Evolutionary conservation across 2,888 invertebrate species (phyloP).

Genomic region (Leptopterna dolabrata): DNA sequence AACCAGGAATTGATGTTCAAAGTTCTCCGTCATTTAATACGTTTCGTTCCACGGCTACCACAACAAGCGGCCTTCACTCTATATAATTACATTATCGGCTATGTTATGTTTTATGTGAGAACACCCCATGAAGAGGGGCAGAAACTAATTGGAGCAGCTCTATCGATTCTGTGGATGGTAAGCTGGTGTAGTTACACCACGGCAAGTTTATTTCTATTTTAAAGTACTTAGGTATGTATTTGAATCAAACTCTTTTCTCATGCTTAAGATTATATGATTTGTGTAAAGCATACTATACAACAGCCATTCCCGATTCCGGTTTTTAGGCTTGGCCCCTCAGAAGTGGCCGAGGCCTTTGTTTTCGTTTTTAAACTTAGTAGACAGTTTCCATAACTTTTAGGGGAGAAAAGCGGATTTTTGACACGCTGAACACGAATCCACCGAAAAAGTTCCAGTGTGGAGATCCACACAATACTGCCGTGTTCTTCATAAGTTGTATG

Average conservation of each 20-base stretch:
- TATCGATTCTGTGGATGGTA: constrained; percentile 97
- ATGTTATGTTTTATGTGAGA: constrained; percentile 98
- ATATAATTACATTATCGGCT: constrained; percentile 98
- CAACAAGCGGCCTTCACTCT: constrained; percentile 98
- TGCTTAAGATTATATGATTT: too few relatives aligned
- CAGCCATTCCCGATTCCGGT: too few relatives aligned
- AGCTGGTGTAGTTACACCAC: constrained; percentile 58
- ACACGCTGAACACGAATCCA: too few relatives aligned
- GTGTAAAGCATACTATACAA: too few relatives aligned
- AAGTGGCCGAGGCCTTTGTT: too few relatives aligned
- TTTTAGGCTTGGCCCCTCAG: too few relatives aligned
- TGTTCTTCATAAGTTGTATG: too few relatives aligned
- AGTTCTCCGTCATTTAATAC: constrained; percentile 87
- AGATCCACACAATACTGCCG: too few relatives aligned
- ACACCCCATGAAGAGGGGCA: constrained; percentile 96
- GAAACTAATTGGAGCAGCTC: constrained; percentile 91
- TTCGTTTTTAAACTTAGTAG: too few relatives aligned
- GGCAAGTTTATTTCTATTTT: background rate
- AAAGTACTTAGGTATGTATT: background rate
- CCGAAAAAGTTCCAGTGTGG: too few relatives aligned
- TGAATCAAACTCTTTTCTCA: background rate
- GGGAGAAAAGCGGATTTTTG: too few relatives aligned
- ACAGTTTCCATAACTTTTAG: too few relatives aligned
- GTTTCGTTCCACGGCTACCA: constrained; percentile 92
- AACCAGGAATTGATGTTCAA: constrained; percentile 96